Base-by-base conservation (phyloP, 2,888 invertebrate species). In the Choristoneura rosaceana region DNA sequence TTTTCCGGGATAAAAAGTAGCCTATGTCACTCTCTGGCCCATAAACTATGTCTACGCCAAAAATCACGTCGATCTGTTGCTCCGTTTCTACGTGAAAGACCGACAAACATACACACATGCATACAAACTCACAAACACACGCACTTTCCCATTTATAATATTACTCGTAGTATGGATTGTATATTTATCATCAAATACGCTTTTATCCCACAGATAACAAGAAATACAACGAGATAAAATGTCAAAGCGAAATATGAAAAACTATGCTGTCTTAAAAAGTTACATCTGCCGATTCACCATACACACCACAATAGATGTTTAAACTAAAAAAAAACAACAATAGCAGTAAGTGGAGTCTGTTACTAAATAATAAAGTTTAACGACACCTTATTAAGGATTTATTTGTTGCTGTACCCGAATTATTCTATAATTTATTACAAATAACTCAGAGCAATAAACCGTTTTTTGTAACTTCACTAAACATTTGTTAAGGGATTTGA, bases 371-470 rank as follows among this genome's bases (percentile, higher is more conserved):
- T 90, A 90, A 89, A 89, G 78, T 88, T 87, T 89, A 90, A 90
- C 87, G 90, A 90, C 90, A 89, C 92, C 91, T 91, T 93, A 93
- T 92, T 93, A 93, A 90, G 88, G 87, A 92, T 93, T 91, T 94
- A 94, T 93, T 91, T 91, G 91, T 92, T 88, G 87, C 86, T 80
- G 74, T 76, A 77, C 76, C 77, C 87, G 91, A 92, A 92, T 92
- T 91, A 93, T 92, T 88, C 81, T 82, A 80, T 91, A 91, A 93
- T 93, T 93, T 94, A 93, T 94, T 92, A 94, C 93, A 90, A 93
- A 94, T 93, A 92, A 91, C 89, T 87, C 84, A 79, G 77, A 81
- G 76, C 79, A 83, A 87, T 85, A 87, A 88, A 82, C 74, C 75
- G 65, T 66, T 77, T 82, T 83, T 86, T 85, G 82, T 80, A 74